These are phyloP conservation scores for Emberiza fucata DNA, from an alignment of 2,113 vertebrate species.

Conservation along the genomic window DNA sequence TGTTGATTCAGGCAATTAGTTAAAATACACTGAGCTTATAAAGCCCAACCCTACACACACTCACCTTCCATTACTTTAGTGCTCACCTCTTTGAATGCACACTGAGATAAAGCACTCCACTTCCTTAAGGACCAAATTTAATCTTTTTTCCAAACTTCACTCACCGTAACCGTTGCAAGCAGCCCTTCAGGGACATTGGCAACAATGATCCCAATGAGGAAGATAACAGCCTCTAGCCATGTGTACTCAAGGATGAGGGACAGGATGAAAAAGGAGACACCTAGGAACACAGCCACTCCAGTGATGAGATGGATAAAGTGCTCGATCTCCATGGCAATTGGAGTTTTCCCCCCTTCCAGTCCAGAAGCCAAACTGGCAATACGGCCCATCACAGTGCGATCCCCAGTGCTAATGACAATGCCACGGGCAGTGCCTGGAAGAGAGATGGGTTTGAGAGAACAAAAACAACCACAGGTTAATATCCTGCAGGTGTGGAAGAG, in stretches of 20 bases:
- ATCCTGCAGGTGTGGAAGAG: background rate
- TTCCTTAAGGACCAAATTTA: background rate
- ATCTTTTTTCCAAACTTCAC: background rate
- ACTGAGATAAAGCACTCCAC: background rate
- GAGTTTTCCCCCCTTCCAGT: slow-evolving; percentile 80
- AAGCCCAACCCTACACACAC: background rate
- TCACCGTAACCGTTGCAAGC: slow-evolving; percentile 81
- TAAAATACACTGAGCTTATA: background rate
- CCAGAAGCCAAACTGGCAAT: slow-evolving; percentile 81
- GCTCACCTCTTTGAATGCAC: background rate
- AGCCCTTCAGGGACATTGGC: slow-evolving; percentile 81
- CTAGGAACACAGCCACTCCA: slow-evolving; percentile 81
- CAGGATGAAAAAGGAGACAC: slow-evolving; percentile 78
- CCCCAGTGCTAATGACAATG: slow-evolving; percentile 79
- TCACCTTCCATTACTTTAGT: background rate
- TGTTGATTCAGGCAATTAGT: background rate
- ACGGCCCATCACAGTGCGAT: slow-evolving; percentile 82
- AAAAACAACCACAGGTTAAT: background rate
- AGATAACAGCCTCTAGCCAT: slow-evolving; percentile 81
- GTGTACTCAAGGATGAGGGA: slow-evolving; percentile 81
- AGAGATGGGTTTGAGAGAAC: background rate
- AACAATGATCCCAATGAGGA: slow-evolving; percentile 82
- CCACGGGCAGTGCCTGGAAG: slow-evolving; percentile 77
- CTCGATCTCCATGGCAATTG: slow-evolving; percentile 77
- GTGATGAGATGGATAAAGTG: slow-evolving; percentile 84